phyloP scores from a whole-genome alignment of 2,797 vertebrate genomes.

The Tragopan temminckii region DNA sequence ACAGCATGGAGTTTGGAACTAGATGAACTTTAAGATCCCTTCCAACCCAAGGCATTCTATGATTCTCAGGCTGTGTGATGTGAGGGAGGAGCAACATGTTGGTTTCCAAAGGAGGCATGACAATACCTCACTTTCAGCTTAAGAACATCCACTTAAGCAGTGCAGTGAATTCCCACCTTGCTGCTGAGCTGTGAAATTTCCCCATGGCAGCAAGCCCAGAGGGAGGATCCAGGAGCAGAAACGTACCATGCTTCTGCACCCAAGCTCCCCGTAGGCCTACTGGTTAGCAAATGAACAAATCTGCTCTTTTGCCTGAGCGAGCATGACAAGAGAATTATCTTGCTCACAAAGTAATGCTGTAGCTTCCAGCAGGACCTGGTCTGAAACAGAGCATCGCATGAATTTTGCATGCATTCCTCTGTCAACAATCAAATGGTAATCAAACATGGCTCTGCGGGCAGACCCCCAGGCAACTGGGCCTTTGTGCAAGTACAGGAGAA shows the following conservation, averaged over 20 bases:
- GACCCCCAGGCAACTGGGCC: background rate
- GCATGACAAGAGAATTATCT: background rate
- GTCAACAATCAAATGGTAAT: background rate
- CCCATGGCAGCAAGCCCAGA: background rate
- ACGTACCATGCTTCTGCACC: background rate
- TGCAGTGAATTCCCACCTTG: background rate
- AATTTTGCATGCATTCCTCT: background rate
- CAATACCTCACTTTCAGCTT: accelerated
- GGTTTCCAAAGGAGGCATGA: background rate
- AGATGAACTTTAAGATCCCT: background rate
- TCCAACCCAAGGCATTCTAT: background rate
- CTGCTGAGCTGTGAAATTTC: background rate
- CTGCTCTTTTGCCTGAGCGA: background rate
- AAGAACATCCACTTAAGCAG: background rate
- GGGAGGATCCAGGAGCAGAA: background rate
- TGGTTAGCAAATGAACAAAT: background rate
- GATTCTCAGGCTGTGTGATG: background rate
- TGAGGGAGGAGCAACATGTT: background rate
- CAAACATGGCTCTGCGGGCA: background rate
- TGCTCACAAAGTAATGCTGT: background rate
- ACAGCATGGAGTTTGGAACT: background rate
- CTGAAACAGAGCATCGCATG: background rate
- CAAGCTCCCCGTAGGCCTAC: background rate
- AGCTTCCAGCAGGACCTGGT: background rate
- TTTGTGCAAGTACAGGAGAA: background rate